Conservation (phyloP, 2,797 vertebrate genomes). For the Smutsia temminckii region DNA sequence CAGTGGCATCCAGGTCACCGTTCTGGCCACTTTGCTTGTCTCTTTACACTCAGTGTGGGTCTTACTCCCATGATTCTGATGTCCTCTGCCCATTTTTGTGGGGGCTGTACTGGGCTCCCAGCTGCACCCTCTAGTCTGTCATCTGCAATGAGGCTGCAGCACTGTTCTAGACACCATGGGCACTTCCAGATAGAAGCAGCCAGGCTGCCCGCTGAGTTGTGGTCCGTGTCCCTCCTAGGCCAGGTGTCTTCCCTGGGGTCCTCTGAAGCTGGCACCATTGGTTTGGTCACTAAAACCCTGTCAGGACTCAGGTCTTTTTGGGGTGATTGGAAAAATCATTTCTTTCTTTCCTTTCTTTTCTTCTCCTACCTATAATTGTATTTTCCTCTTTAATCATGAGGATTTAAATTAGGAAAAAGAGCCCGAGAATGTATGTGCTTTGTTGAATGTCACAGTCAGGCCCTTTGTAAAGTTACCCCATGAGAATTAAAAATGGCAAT, state of each 20-base stretch:
- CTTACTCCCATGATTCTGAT: neutral
- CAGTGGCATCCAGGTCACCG: neutral
- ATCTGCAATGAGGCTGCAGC: fast-evolving
- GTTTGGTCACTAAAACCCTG: neutral
- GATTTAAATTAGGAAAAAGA: constrained; percentile 43
- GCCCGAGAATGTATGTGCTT: neutral
- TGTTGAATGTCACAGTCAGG: constrained; percentile 32
- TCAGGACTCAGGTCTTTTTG: neutral
- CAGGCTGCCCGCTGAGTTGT: neutral
- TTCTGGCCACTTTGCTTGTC: neutral
- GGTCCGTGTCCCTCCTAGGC: neutral
- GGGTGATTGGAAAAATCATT: neutral
- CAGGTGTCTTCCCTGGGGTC: neutral
- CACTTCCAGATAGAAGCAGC: neutral
- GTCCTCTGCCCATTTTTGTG: neutral
- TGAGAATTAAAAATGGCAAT: neutral
- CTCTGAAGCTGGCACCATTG: neutral
- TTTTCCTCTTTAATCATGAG: constrained; percentile 56
- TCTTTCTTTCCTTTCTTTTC: neutral
- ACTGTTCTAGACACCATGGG: neutral
- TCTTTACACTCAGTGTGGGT: fast-evolving
- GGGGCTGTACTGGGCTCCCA: neutral
- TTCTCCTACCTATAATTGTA: neutral
- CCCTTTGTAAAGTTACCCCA: constrained; percentile 50
- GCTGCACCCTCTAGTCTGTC: fast-evolving